Evolutionary conservation across 2,888 invertebrate genomes (phyloP), one percentile per base, ranked within the genome.

Genomic region (Eristalis tenax): DNA sequence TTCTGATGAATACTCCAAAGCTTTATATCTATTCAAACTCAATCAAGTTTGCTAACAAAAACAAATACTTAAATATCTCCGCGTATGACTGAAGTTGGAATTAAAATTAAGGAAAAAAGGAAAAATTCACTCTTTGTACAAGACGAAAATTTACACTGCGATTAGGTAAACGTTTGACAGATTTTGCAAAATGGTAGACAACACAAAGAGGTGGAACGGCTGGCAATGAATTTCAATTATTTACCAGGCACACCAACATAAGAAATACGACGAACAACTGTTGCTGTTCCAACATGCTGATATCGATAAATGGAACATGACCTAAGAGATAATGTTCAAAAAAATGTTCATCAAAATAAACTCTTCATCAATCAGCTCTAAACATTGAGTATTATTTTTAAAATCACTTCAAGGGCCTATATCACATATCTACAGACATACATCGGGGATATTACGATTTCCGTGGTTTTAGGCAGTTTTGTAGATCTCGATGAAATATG

Each of bases 111-210:
- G 56, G 65, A 69, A 50, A 18, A 61, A 78, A 70, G 70, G 59
- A 76, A 61, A 79, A 18, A 18, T 59, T 61, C 73, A 61, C 57
- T 22, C 50, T n/a, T 50, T 18, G 50, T 8, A 86, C 63, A 73
- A 43, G 59, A 59, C 59, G 69, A 68, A 83, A 71, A 74, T 26
- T 23, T 64, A 59, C 64, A 4, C 85, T 83, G 66, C 83, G 74
- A 79, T 83, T 86, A 83, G 65, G 64, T 82, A 82, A 86, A 87
- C 87, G 83, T 83, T 83, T 87, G 87, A 87, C 87, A 87, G 57
- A 32, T 69, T 64, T 70, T 73, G 35, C 83, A 87, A 87, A 87
- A 87, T 87, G 87, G 87, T 76, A 83, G 87, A 83, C 83, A 87
- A 57, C 11, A 76, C 74, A 79, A 70, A 69, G 75, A 83, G 73